phyloP scores from a whole-genome alignment of 2,888 invertebrate species.

The Macroteleia sp. region DNA sequence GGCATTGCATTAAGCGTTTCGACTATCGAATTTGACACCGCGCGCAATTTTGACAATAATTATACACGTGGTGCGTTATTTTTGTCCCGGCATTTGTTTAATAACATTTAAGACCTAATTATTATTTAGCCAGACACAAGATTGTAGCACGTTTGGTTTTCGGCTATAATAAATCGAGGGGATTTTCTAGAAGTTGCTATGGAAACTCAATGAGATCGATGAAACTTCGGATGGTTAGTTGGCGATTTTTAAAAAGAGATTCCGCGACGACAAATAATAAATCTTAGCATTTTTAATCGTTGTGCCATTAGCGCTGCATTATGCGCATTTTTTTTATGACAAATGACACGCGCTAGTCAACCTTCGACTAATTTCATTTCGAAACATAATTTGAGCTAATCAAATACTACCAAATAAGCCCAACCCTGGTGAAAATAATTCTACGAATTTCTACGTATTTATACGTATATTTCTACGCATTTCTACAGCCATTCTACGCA shows the following conservation, averaged over 20 bases:
- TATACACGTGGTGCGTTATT: neutral
- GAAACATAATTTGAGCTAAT: too few species aligned
- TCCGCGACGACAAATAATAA: constrained; percentile 57
- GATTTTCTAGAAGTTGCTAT: constrained; percentile 66
- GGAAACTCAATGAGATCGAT: constrained; percentile 66
- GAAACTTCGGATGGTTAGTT: constrained; percentile 65
- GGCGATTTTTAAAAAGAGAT: constrained; percentile 65
- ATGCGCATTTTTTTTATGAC: neutral
- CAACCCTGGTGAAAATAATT: too few species aligned
- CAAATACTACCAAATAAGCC: too few species aligned
- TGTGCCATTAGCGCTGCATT: constrained; percentile 18
- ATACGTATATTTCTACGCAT: too few species aligned
- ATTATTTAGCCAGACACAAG: constrained; percentile 20
- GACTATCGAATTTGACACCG: neutral
- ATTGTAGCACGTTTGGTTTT: constrained; percentile 43
- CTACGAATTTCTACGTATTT: too few species aligned
- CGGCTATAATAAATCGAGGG: constrained; percentile 62
- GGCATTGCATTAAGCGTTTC: neutral
- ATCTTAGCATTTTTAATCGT: constrained; percentile 38
- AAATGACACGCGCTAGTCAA: too few species aligned
- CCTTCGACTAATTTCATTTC: too few species aligned
- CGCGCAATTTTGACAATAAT: neutral
- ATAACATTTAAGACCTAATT: too few species aligned
- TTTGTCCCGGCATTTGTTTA: neutral
- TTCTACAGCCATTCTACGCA: too few species aligned